A percentile compares a stretch with the other conserved stretches of the same genome.
phyloP scores from a whole-genome alignment of 1,140 invertebrate genomes.

The Hestina assimilis region DNA sequence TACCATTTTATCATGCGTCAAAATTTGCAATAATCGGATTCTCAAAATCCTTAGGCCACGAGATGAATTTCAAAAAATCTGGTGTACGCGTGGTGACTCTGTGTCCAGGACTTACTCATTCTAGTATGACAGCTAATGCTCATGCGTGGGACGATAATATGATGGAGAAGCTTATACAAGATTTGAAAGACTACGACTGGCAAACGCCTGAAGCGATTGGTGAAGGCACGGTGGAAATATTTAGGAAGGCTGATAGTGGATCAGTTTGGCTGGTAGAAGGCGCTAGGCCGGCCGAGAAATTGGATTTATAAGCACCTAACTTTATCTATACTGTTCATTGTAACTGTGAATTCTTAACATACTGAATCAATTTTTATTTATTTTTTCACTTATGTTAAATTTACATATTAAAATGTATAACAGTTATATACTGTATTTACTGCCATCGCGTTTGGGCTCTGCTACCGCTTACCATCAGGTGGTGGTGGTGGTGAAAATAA shows the following conservation, averaged over 20 bases:
- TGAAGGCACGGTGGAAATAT: slow-evolving; percentile 38
- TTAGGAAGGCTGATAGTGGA: slow-evolving; percentile 43
- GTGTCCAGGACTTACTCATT: slow-evolving; percentile 78
- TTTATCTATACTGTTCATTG: background rate
- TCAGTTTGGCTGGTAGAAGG: slow-evolving; percentile 42
- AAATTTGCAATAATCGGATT: slow-evolving; percentile 81
- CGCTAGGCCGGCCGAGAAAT: slow-evolving; percentile 11
- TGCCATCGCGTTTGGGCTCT: no score
- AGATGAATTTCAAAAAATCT: slow-evolving; percentile 76
- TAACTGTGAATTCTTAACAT: no score
- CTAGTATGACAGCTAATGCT: slow-evolving; percentile 56
- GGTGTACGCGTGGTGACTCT: slow-evolving; percentile 76
- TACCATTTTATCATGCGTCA: slow-evolving; percentile 83
- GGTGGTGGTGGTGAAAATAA: no score
- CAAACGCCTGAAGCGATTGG: slow-evolving; percentile 36
- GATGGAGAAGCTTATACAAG: slow-evolving; percentile 10
- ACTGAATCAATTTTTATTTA: no score
- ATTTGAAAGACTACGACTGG: slow-evolving; percentile 22
- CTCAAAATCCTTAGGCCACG: slow-evolving; percentile 75
- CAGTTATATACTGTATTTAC: no score
- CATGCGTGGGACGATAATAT: slow-evolving; percentile 25
- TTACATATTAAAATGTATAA: no score
- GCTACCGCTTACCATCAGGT: no score
- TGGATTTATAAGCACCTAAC: background rate
- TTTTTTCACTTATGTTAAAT: no score